phyloP scores from a whole-genome alignment of 2,113 vertebrate species.

The Atractosteus spatula region DNA sequence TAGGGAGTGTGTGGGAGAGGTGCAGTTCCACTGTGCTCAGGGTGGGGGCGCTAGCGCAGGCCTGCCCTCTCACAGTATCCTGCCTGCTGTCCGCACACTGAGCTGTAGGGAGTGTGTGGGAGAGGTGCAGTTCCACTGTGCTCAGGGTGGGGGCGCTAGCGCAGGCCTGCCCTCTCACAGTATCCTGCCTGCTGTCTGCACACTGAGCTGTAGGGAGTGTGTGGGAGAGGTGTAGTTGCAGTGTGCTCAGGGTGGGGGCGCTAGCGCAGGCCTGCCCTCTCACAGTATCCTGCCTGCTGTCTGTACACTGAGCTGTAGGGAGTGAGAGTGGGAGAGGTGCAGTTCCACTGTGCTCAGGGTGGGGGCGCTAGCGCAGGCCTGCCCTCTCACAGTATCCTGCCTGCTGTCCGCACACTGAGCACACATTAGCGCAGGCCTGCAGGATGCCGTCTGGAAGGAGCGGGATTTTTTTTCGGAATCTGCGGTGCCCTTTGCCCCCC shows the following conservation, averaged over 20 bases:
- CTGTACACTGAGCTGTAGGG: background rate
- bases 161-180: no score
- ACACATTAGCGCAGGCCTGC: no score
- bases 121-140: background rate
- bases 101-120: background rate
- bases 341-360: background rate
- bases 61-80: background rate
- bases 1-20: background rate
- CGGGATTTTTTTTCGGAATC: no score
- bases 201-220: background rate
- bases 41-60: no score
- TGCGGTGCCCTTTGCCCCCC: background rate
- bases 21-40: background rate
- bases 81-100: background rate
- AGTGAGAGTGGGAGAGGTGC: background rate
- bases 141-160: background rate
- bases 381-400: background rate
- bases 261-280: no score
- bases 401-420: background rate
- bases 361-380: no score
- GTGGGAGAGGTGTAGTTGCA: background rate
- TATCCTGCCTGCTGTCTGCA: background rate
- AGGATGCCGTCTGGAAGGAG: background rate
- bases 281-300: background rate
- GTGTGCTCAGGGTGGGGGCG: background rate